These are phyloP conservation scores for Zaprionus camerounensis DNA, from an alignment of 1,140 invertebrate species.

Conservation along the genomic window DNA sequence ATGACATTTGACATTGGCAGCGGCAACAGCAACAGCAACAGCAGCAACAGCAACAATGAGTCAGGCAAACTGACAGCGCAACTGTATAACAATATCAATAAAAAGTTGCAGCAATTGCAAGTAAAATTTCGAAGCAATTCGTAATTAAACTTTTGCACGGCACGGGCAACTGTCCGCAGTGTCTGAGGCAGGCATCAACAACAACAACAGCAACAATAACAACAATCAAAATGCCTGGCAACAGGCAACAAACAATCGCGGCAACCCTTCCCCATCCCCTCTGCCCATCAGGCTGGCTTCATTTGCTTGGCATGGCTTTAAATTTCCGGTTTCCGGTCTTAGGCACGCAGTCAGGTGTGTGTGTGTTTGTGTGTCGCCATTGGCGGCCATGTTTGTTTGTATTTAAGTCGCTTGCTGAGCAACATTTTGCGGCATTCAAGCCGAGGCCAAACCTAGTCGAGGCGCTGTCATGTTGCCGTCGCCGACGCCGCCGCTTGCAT, in stretches of 20 bases:
- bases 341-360: constrained; percentile 20
- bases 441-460: constrained; percentile 29
- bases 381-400: constrained; percentile 78
- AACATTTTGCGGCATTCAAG: constrained; percentile 77
- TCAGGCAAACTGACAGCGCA: constrained; percentile 27
- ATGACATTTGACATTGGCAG: constrained; percentile 77
- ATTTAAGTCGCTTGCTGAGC: constrained; percentile 77
- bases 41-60: not conserved
- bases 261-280: not conserved
- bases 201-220: constrained; percentile 23
- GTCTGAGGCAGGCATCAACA: constrained; percentile 44
- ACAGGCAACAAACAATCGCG: constrained; percentile 61
- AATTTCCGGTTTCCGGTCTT: constrained; percentile 80
- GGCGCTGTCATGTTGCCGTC: constrained; percentile 64
- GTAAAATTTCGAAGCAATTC: constrained; percentile 60
- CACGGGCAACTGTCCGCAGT: constrained; percentile 70
- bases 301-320: constrained; percentile 75
- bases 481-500: constrained; percentile 1
- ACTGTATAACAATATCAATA: constrained; percentile 74
- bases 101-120: constrained; percentile 69
- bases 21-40: constrained; percentile 13
- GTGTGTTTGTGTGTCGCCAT: constrained; percentile 21
- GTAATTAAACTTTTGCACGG: constrained; percentile 79
- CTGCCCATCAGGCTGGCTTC: constrained; percentile 46
- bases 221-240: constrained; percentile 68